Conservation (phyloP, 92 coral and sea anemone genomes). For the Siderastrea siderea region DNA sequence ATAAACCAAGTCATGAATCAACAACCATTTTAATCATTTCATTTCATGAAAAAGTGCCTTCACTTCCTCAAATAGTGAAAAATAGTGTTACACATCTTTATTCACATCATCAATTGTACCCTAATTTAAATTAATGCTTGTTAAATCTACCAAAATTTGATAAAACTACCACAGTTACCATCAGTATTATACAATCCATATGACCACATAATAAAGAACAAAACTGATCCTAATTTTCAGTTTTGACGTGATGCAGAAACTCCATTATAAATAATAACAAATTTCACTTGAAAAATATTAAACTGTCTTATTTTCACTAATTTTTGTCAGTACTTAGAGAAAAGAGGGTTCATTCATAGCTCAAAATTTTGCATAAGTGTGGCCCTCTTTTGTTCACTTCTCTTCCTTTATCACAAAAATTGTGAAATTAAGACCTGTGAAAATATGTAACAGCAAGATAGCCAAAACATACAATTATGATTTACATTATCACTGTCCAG, state of each 20-base stretch:
- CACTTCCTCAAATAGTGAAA: constrained; percentile 21
- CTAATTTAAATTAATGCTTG: not conserved
- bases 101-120: not conserved
- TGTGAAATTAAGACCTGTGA: no score
- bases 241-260: not conserved
- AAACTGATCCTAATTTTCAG: not conserved
- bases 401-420: no score
- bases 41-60: not conserved
- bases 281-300: not conserved
- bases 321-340: no score
- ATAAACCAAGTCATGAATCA: not conserved
- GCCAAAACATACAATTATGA: not conserved
- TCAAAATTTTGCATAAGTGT: no score
- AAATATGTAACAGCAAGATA: not conserved
- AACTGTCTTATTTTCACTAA: no score
- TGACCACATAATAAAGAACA: not conserved
- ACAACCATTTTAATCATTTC: constrained; percentile 10
- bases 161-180: not conserved
- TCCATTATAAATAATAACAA: not conserved
- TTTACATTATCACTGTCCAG: not conserved
- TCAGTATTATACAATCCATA: not conserved
- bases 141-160: not conserved
- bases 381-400: no score
- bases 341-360: no score
- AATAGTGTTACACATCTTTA: not conserved